These are phyloP conservation scores for Mugil cephalus DNA, from an alignment of 2,113 vertebrate genomes.

Conservation along the genomic window DNA sequence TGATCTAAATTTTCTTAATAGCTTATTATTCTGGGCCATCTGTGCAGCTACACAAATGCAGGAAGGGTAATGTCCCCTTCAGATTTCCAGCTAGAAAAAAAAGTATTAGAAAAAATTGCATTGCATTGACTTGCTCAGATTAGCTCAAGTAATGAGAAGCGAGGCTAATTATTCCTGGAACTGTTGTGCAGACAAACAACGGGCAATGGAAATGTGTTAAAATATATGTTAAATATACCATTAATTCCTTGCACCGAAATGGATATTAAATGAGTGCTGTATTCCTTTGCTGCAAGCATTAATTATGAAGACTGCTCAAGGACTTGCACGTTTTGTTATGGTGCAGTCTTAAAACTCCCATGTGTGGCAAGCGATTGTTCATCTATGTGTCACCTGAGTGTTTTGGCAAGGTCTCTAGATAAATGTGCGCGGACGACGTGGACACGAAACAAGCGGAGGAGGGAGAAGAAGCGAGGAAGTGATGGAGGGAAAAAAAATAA, in stretches of 20 bases:
- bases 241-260: no score
- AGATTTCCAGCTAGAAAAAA: no score
- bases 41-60: not conserved
- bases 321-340: not conserved
- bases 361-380: not conserved
- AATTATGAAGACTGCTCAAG: not conserved
- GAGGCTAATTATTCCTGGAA: no score
- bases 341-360: not conserved
- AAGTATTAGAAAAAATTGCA: no score
- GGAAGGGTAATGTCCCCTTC: not conserved
- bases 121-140: no score
- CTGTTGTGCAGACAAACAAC: not conserved
- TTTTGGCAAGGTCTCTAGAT: constrained; percentile 24
- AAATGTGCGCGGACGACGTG: not conserved
- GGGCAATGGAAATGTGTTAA: not conserved
- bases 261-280: no score
- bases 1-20: not conserved
- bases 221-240: no score
- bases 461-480: not conserved
- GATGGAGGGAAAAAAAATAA: not conserved
- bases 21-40: not conserved
- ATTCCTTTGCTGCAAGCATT: not conserved
- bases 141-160: no score
- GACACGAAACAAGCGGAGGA: not conserved
- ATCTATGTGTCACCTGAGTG: not conserved